Evolutionary conservation across 1,140 invertebrate species (phyloP), one percentile per base, ranked within the genome.

Genomic region (Pogonus chalceus): DNA sequence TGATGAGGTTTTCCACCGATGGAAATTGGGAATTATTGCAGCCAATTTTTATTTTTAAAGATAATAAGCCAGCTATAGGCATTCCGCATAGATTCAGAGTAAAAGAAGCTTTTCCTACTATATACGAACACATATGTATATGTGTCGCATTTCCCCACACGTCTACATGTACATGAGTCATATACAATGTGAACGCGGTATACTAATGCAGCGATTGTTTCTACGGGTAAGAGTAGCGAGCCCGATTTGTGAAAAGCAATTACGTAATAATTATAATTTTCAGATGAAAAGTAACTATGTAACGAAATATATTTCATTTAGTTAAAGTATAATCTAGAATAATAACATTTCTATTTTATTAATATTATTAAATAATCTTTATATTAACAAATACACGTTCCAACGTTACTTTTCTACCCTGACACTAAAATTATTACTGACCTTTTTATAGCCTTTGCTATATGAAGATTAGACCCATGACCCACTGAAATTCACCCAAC

Each of bases 391-490:
- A n/a, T n/a, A n/a, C n/a, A n/a, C n/a, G n/a, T n/a, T n/a, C n/a
- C n/a, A n/a, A n/a, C n/a, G n/a, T n/a, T n/a, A n/a, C n/a, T n/a
- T n/a, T n/a, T n/a, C n/a, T n/a, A n/a, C n/a, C n/a, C n/a, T n/a
- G n/a, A n/a, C n/a, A n/a, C n/a, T n/a, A n/a, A n/a, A 4, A 18
- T 43, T 24, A 50, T 50, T 26, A 68, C 66, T 65, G 60, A 68
- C 66, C 66, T 68, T 64, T 35, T 49, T 63, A 62, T 62, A 65
- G 66, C 66, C 66, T 63, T 66, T 59, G 62, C 64, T 66, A 67
- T 63, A 56, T 58, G 66, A 57, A 56, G 66, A 59, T 60, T 60
- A 56, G 60, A 53, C 62, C 61, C 59, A 51, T 31, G 61, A 9
- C 50, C 49, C 53, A 47, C 53, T 51, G 35, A 51, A n/a, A 54